A percentile compares a stretch with the other conserved stretches of the same genome.
phyloP scores from a whole-genome alignment of 2,113 vertebrate genomes.

The Centropristis striata region DNA sequence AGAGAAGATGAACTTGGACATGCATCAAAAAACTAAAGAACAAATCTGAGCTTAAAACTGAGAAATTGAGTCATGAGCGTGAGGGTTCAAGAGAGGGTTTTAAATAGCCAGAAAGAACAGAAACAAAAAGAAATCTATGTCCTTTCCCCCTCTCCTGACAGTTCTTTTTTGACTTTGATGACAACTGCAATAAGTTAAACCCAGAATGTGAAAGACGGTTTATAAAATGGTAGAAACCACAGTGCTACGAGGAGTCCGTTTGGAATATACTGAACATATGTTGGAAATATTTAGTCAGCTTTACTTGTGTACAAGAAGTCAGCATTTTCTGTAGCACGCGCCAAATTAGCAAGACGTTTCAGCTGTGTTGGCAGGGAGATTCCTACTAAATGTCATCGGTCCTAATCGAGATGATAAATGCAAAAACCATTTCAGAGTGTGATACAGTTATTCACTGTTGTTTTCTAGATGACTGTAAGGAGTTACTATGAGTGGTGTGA shows the following conservation, averaged over 20 bases:
- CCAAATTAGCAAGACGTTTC: too few relatives aligned
- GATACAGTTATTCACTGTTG: neutral
- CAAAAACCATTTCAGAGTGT: neutral
- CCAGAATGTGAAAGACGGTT: neutral
- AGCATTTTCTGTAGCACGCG: neutral
- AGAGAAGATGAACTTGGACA: conserved; percentile 1
- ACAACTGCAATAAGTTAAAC: neutral
- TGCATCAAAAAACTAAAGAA: neutral
- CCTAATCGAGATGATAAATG: neutral
- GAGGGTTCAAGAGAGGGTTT: neutral
- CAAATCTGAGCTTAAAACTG: conserved; percentile 23
- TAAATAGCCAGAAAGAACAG: neutral
- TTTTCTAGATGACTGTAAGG: too few relatives aligned
- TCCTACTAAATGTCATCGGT: neutral
- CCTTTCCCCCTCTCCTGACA: neutral
- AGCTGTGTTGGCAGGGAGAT: neutral
- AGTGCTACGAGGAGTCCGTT: neutral
- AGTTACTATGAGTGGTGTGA: too few relatives aligned
- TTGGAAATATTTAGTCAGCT: neutral
- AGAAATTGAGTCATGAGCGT: neutral
- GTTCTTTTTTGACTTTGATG: neutral
- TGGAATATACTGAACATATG: neutral
- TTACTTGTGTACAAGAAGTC: neutral
- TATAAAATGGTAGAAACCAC: neutral
- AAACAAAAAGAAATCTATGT: neutral